These are phyloP conservation scores for Pinctada fucata DNA, from an alignment of 2,888 invertebrate genomes.

Conservation along the genomic window DNA sequence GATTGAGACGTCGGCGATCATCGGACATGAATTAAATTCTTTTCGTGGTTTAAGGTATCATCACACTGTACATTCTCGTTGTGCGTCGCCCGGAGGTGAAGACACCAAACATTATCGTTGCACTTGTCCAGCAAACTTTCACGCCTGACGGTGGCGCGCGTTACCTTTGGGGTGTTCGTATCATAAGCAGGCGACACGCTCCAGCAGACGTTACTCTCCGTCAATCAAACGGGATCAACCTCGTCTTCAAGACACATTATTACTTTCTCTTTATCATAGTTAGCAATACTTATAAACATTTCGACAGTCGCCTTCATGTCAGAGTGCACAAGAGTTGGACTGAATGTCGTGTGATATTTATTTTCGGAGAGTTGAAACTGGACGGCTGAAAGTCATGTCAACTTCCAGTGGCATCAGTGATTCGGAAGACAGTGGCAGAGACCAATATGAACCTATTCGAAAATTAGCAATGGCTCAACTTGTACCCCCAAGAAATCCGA, in stretches of 20 bases:
- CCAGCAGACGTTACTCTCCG: constrained; percentile 35
- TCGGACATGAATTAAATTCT: constrained; percentile 6
- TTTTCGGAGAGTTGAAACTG: constrained; percentile 20
- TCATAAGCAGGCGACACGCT: constrained; percentile 41
- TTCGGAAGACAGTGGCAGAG: constrained; percentile 50
- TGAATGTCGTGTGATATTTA: constrained; percentile 7
- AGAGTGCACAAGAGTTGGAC: constrained; percentile 20
- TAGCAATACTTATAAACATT: not conserved
- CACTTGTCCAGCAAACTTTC: constrained; percentile 32
- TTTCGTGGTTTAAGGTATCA: constrained; percentile 12
- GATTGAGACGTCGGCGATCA: no score
- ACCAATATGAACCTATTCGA: constrained; percentile 65
- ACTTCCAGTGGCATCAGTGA: constrained; percentile 47
- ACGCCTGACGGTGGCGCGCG: constrained; percentile 37
- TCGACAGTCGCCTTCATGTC: no score
- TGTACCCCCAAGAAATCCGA: constrained; percentile 67
- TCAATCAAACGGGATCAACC: constrained; percentile 38
- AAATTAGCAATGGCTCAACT: constrained; percentile 67
- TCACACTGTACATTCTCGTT: no score
- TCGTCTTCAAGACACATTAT: constrained; percentile 26
- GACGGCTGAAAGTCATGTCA: constrained; percentile 52
- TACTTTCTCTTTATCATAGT: constrained; percentile 2
- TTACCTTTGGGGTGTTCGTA: constrained; percentile 40
- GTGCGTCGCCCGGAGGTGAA: constrained; percentile 13
- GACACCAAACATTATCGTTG: constrained; percentile 4